Evolutionary conservation across 2,888 invertebrate species (phyloP), one percentile per base, ranked within the genome.

Genomic region (Cybosia mesomella): DNA sequence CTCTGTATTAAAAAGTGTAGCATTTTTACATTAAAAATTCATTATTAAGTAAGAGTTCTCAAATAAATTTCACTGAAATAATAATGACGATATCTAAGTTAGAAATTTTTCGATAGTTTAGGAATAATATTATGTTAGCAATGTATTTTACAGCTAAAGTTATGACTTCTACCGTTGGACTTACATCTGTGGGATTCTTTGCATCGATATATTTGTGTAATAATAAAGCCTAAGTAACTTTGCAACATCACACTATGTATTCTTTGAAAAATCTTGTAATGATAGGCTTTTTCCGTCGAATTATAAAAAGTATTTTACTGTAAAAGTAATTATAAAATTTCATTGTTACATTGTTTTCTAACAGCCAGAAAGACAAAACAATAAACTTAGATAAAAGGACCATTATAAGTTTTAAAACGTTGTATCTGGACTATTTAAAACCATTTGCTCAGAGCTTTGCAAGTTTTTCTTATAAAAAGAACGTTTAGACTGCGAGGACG

Each of bases 381-480:
- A 81, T 74, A 66, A 68, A 81, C 74, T 80, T 77, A 78, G 79
- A 82, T 78, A 74, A 81, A 76, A 72, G 66, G 63, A 71, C 76
- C 72, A 72, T 81, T 83, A 74, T 71, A 80, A 81, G 67, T 81
- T 80, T 81, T 75, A 78, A 77, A 75, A 71, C 72, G 86, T 70
- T 75, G 74, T 89, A 85, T 84, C 86, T 86, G 84, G 88, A 87
- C 90, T 85, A 87, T 91, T 92, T 91, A 89, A 92, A 92, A 90
- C 89, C 89, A 91, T 91, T 91, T 89, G 92, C 92, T 92, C 90
- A 90, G 88, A 92, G 92, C 89, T 90, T 87, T 83, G 80, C 86
- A 86, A 93, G 91, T 92, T 91, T 89, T 87, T 82, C 80, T 82
- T 72, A 73, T 78, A 84, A 84, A 89, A 90, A 90, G 89, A 88